These are phyloP conservation scores for Neodiprion lecontei DNA, from an alignment of 1,140 invertebrate species.

Conservation along the genomic window DNA sequence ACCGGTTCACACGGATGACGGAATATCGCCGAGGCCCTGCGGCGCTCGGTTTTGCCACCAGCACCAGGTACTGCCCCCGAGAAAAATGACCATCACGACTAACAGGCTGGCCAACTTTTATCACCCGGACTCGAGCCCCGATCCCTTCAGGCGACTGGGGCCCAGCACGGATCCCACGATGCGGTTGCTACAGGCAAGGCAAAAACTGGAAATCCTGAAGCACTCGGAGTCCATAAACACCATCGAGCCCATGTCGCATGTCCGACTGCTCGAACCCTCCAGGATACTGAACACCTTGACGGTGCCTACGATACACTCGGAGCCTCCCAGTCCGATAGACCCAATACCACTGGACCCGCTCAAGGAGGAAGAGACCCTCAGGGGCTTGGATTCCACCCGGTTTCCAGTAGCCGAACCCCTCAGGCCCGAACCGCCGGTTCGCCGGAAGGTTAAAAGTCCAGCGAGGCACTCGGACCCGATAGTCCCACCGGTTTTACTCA, in stretches of 20 bases:
- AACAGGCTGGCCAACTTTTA: slow-evolving; percentile 43
- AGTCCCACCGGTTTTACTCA: slow-evolving; percentile 49
- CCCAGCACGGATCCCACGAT: slow-evolving; percentile 23
- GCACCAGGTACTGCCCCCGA: slow-evolving; percentile 31
- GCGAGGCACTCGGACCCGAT: slow-evolving; percentile 47
- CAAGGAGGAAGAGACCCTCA: slow-evolving; percentile 29
- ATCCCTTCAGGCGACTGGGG: background rate
- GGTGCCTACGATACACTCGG: slow-evolving; percentile 50
- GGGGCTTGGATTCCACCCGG: background rate
- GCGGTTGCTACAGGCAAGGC: slow-evolving; percentile 24
- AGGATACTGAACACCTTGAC: slow-evolving; percentile 38
- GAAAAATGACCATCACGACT: slow-evolving; percentile 42
- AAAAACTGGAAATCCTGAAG: slow-evolving; percentile 33
- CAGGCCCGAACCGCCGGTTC: background rate
- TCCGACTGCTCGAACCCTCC: slow-evolving; percentile 31
- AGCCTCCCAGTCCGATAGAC: slow-evolving; percentile 53
- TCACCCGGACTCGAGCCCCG: slow-evolving; percentile 19
- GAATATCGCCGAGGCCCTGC: slow-evolving; percentile 9
- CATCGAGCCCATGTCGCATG: slow-evolving; percentile 30
- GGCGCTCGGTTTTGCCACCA: slow-evolving; percentile 24
- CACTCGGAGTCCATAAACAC: slow-evolving; percentile 41
- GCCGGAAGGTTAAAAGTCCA: slow-evolving; percentile 29
- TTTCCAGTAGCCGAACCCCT: background rate
- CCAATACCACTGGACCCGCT: slow-evolving; percentile 37
- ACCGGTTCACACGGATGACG: slow-evolving; percentile 33